Conservation (phyloP, 2,888 invertebrate species). For the Microplitis deprimator region DNA sequence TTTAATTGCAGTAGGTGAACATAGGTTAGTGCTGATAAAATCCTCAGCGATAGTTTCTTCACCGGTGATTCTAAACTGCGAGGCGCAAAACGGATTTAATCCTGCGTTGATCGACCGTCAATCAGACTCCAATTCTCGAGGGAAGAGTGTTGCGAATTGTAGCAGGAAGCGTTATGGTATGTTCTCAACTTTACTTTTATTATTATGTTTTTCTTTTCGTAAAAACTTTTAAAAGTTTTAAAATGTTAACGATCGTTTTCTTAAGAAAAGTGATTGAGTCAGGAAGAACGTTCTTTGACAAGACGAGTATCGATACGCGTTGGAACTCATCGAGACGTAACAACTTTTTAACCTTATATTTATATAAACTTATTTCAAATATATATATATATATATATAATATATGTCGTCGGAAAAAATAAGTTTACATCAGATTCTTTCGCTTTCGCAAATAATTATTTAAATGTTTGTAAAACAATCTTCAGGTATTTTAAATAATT, state of each 20-base stretch:
- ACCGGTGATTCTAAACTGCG: neutral
- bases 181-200: constrained; percentile 10
- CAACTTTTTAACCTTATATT: constrained; percentile 40
- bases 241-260: constrained; percentile 24
- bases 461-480: neutral
- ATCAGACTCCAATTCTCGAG: constrained; percentile 11
- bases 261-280: constrained; percentile 13
- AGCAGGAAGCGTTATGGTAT: constrained; percentile 21
- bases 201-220: constrained; percentile 12
- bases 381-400: too few relatives aligned
- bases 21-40: neutral
- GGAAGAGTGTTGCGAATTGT: constrained; percentile 24
- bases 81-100: neutral
- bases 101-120: neutral
- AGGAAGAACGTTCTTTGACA: constrained; percentile 29
- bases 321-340: constrained; percentile 47
- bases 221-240: constrained; percentile 1
- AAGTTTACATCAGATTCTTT: too few relatives aligned
- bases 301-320: constrained; percentile 45
- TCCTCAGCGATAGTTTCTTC: neutral
- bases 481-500: neutral
- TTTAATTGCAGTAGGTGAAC: neutral
- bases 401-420: too few relatives aligned
- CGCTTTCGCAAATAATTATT: neutral
- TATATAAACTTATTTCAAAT: neutral